Evolutionary conservation across 2,113 vertebrate species (phyloP), one percentile per base, ranked within the genome.

Genomic region (Paracanthobrama guichenoti): DNA sequence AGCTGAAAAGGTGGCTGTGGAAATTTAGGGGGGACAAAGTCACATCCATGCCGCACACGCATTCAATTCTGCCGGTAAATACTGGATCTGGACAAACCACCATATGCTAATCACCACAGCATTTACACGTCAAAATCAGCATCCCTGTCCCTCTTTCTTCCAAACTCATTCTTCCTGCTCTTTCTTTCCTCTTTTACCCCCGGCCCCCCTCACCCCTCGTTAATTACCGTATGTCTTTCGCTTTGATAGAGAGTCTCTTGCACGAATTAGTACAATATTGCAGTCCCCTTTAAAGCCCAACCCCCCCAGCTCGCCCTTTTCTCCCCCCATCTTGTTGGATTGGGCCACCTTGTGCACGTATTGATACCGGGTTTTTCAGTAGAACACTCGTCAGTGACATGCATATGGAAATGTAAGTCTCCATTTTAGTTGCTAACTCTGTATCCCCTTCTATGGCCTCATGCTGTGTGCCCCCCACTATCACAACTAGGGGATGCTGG

Each of bases 251-350:
- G 91, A 89, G 88, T 90, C 88, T 92, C 88, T 88, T 90, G 89
- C 89, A 83, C 92, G 89, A 94, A 94, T 94, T 93, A 93, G 87
- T 89, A 90, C 92, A 88, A 94, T 94, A 94, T 94, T 94, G 92
- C 91, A 81, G 76, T 87, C 86, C 86, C 82, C 86, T 66, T 50
- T 81, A 84, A 83, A 55, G 28, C 26, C n/a, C 87, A 82, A 50
- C 48, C 48, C 48, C 48, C 18, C 53, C 53, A 22, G 62, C 59
- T 9, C 62, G 55, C 69, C 83, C 6, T 44, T 50, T 53, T 8
- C 42, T 24, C 66, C 84, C 78, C 79, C 66, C 57, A 50, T 83
- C 75, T 31, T 72, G 35, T 78, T 88, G 84, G 84, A 84, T 85
- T 44, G 62, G 77, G 83, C 82, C 87, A 77, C 86, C 88, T 90